Conservation (phyloP, 2,888 invertebrate genomes). For the Timema podura region DNA sequence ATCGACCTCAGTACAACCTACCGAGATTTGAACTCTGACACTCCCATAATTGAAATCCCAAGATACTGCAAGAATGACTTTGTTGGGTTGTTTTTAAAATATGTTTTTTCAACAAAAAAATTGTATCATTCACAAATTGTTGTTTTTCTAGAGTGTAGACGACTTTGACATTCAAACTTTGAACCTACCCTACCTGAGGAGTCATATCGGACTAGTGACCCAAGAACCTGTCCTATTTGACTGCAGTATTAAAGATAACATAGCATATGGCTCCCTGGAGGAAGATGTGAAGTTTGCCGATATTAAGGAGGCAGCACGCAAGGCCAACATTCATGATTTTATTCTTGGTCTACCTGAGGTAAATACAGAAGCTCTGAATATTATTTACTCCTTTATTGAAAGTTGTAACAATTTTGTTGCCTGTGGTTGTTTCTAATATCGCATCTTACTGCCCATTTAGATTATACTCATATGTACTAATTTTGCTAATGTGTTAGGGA, state of each 20-base stretch:
- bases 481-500: too few relatives aligned
- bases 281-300: constrained; percentile 39
- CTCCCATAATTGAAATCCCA: too few relatives aligned
- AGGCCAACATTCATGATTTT: constrained; percentile 51
- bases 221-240: constrained; percentile 51
- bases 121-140: constrained; percentile 16
- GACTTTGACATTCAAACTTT: constrained; percentile 27
- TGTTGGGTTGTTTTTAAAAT: too few relatives aligned
- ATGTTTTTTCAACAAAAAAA: too few relatives aligned
- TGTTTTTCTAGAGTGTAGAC: constrained; percentile 35
- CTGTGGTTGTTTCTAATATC: too few relatives aligned
- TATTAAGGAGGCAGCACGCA: constrained; percentile 44
- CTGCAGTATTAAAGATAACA: constrained; percentile 52
- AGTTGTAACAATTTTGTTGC: too few relatives aligned
- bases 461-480: too few relatives aligned
- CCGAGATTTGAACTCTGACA: too few relatives aligned
- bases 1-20: too few relatives aligned
- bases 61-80: too few relatives aligned
- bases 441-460: too few relatives aligned
- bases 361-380: background rate
- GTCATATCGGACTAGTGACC: constrained; percentile 44
- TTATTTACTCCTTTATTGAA: too few relatives aligned
- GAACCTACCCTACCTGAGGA: constrained; percentile 19
- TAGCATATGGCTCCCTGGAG: constrained; percentile 18
- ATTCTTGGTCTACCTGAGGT: constrained; percentile 44